Evolutionary conservation across 2,797 vertebrate species (phyloP).

Genomic region (Hephaestus fuliginosus): DNA sequence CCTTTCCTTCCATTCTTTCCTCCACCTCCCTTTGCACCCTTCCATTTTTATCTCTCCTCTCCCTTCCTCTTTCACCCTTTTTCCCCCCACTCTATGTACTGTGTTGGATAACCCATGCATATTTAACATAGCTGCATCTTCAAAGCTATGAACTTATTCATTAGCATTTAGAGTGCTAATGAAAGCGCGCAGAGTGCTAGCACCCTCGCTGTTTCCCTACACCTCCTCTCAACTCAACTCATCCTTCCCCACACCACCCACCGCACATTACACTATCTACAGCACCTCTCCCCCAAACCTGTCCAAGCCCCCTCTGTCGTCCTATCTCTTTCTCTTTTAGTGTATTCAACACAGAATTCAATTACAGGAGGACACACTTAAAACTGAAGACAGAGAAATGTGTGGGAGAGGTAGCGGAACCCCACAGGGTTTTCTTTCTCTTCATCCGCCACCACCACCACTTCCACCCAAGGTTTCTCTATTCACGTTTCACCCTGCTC

Average conservation of each 20-base stretch:
- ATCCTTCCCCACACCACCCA: slow-evolving; percentile 38
- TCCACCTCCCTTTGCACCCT: slow-evolving; percentile 12
- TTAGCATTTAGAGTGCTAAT: slow-evolving; percentile 87
- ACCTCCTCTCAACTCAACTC: slow-evolving; percentile 52
- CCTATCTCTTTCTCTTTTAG: slow-evolving; percentile 31
- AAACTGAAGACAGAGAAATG: slow-evolving; percentile 48
- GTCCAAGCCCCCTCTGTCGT: slow-evolving; percentile 17
- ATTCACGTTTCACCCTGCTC: slow-evolving; percentile 43
- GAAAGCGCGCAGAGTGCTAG: slow-evolving; percentile 77
- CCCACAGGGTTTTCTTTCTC: slow-evolving; percentile 51
- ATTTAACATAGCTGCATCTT: slow-evolving; percentile 84
- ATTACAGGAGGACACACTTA: slow-evolving; percentile 43
- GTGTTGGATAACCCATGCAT: slow-evolving; percentile 78
- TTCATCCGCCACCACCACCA: slow-evolving; percentile 34
- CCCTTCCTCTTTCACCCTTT: slow-evolving; percentile 40
- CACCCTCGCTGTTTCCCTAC: slow-evolving; percentile 68
- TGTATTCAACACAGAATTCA: slow-evolving; percentile 51
- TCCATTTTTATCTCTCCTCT: slow-evolving; percentile 44
- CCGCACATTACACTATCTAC: slow-evolving; percentile 38
- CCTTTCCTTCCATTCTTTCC: slow-evolving; percentile 10
- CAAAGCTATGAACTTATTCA: slow-evolving; percentile 84
- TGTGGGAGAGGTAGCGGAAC: slow-evolving; percentile 55
- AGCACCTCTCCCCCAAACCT: slow-evolving; percentile 35
- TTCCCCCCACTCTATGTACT: slow-evolving; percentile 37
- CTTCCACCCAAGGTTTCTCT: slow-evolving; percentile 48